Conservation (phyloP, 2,888 invertebrate genomes). For the Drosophila paracracens region DNA sequence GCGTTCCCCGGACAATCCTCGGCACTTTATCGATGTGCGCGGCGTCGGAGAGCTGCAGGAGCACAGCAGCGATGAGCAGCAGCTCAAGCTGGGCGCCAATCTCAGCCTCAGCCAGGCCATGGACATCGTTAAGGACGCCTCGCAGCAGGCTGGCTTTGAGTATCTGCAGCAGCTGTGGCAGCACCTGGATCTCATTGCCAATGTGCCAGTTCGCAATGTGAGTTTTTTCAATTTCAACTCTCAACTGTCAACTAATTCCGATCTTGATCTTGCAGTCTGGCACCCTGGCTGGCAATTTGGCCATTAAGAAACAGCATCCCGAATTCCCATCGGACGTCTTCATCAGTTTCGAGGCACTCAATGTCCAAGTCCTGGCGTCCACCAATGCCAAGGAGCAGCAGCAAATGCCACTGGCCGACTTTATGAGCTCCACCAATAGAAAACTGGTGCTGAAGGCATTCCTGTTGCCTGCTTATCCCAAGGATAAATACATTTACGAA, state of each 20-base stretch:
- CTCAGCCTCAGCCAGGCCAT: conserved; percentile 86
- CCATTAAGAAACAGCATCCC: conserved; percentile 88
- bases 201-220: conserved; percentile 89
- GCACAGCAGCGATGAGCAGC: conserved; percentile 78
- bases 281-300: conserved; percentile 90
- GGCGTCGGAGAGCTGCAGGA: conserved; percentile 87
- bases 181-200: conserved; percentile 89
- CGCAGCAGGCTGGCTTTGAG: conserved; percentile 85
- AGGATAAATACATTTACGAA: conserved; percentile 86
- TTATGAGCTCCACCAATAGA: conserved; percentile 87
- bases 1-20: conserved; percentile 75
- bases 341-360: conserved; percentile 85
- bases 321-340: conserved; percentile 91
- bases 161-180: conserved; percentile 85
- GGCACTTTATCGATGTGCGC: conserved; percentile 88
- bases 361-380: conserved; percentile 69
- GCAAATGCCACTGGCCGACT: conserved; percentile 86
- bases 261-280: conserved; percentile 85
- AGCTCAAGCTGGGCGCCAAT: conserved; percentile 82
- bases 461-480: conserved; percentile 86
- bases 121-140: conserved; percentile 81
- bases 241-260: neutral
- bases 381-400: conserved; percentile 84
- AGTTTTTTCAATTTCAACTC: conserved; percentile 63
- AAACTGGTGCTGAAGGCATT: conserved; percentile 88